These are phyloP conservation scores for Macrophya annulata DNA, from an alignment of 2,888 invertebrate species.

Conservation along the genomic window DNA sequence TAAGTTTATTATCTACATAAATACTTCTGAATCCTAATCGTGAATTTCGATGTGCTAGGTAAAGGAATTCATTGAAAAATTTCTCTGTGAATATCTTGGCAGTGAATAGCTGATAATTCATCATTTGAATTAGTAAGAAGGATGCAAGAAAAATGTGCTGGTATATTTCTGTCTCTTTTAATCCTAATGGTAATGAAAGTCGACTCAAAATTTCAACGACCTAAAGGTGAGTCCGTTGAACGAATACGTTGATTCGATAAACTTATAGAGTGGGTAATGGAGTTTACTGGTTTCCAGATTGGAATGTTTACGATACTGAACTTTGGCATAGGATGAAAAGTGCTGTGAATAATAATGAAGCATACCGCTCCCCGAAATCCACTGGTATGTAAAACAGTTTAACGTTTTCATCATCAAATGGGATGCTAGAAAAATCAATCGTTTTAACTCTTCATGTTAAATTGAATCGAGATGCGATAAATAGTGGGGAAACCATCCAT, in stretches of 20 bases:
- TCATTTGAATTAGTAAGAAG: not conserved
- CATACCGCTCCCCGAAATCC: not conserved
- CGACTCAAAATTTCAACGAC: not conserved
- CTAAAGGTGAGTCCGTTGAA: not conserved
- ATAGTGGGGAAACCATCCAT: not conserved
- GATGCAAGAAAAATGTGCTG: not conserved
- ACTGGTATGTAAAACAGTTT: not conserved
- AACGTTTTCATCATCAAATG: not conserved
- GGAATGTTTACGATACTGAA: constrained; percentile 21
- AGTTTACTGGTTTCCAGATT: constrained; percentile 28
- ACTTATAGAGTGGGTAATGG: not conserved
- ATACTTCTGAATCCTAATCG: not conserved
- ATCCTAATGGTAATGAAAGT: not conserved
- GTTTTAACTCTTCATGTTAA: not conserved
- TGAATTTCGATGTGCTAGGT: not conserved
- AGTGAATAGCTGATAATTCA: not conserved
- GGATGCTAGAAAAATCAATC: not conserved
- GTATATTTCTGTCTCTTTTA: not conserved
- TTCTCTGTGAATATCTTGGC: not conserved
- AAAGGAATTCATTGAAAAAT: not conserved
- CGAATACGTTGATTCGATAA: not conserved
- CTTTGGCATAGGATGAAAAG: not conserved
- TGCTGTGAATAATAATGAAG: not conserved
- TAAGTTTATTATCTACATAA: not conserved
- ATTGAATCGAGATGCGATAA: not conserved